phyloP scores from a whole-genome alignment of 2,113 vertebrate species.

The Hypomesus transpacificus region DNA sequence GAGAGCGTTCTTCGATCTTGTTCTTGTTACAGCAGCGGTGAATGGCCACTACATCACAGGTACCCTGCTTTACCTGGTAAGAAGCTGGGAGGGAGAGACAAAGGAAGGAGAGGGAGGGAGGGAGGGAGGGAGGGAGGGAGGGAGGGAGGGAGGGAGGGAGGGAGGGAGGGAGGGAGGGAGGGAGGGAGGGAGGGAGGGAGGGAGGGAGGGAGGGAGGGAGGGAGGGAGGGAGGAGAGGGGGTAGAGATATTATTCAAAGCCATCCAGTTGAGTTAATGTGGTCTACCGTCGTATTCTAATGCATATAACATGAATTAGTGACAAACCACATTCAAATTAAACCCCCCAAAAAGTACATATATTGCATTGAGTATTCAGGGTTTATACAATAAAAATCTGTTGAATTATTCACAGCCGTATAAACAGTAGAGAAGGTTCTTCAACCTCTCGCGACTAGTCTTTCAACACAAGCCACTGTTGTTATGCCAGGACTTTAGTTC shows the following conservation, averaged over 20 bases:
- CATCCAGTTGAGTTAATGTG: too few relatives aligned
- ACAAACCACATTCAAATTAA: neutral
- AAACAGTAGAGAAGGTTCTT: constrained; percentile 43
- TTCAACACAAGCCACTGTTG: constrained; percentile 53
- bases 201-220: neutral
- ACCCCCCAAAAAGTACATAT: neutral
- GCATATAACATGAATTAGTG: neutral
- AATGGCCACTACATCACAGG: constrained; percentile 90
- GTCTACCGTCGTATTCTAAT: neutral
- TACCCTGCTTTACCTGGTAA: constrained; percentile 92
- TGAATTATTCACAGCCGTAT: constrained; percentile 51
- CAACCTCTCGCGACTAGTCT: constrained; percentile 18
- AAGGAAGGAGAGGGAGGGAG: neutral
- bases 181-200: neutral
- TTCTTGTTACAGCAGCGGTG: constrained; percentile 98
- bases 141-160: neutral
- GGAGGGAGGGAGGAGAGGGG: constrained; percentile 9
- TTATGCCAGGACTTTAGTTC: constrained; percentile 42
- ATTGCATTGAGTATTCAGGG: constrained; percentile 8
- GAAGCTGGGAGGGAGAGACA: constrained; percentile 66
- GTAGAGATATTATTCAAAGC: neutral
- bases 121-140: neutral
- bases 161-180: constrained; percentile 14
- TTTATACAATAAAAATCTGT: constrained; percentile 20
- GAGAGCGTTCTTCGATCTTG: constrained; percentile 91